A percentile compares a stretch with the other conserved stretches of the same genome.
Conservation (phyloP, 2,113 vertebrate species). For the Todiramphus chloris region DNA sequence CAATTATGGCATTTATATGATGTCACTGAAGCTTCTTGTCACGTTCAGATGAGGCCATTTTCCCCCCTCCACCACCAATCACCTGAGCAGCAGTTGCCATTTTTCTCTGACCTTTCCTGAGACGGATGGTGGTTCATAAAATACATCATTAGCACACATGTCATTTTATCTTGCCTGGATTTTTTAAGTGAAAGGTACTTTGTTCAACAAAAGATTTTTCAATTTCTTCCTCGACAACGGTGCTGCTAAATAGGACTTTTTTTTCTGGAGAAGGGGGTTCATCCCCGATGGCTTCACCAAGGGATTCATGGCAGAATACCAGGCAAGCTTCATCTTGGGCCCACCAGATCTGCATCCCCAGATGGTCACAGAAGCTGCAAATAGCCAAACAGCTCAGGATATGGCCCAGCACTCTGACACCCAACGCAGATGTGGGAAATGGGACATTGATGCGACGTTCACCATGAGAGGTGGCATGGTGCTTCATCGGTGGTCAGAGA, state of each 20-base stretch:
- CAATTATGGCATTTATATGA: constrained; percentile 99
- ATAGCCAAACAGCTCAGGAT: background rate
- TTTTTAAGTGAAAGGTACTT: constrained; percentile 80
- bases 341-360: accelerated
- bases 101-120: constrained; percentile 86
- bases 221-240: constrained; percentile 35
- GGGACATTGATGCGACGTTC: accelerated
- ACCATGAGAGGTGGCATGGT: accelerated
- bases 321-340: background rate
- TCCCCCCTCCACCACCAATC: constrained; percentile 72
- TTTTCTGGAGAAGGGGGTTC: background rate
- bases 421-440: background rate
- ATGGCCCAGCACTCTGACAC: background rate
- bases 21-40: constrained; percentile 89
- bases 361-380: background rate
- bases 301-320: accelerated
- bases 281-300: accelerated
- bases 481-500: accelerated
- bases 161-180: constrained; percentile 78
- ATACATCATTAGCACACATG: constrained; percentile 84
- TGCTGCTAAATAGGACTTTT: constrained; percentile 42
- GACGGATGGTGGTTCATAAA: constrained; percentile 86
- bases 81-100: constrained; percentile 76
- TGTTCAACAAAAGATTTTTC: constrained; percentile 81
- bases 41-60: constrained; percentile 82